Percentiles rank a stretch among this genome's conserved stretches.
Conservation (phyloP, 2,113 vertebrate genomes). For the Aldabrachelys gigantea region DNA sequence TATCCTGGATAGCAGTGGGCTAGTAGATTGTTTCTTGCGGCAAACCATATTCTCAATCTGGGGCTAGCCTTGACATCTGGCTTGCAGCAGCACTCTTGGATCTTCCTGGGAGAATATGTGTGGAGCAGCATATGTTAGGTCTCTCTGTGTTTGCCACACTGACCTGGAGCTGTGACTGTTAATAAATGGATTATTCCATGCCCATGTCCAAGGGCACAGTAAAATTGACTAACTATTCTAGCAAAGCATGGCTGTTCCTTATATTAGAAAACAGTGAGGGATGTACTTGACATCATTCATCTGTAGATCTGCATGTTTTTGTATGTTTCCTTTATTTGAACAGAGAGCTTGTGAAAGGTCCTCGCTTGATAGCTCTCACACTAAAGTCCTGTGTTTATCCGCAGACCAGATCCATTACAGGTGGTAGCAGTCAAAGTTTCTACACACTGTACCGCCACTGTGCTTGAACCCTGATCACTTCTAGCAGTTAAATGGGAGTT, state of each 20-base stretch:
- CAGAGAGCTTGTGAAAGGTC: not conserved
- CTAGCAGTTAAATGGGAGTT: not conserved
- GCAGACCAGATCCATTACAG: not conserved
- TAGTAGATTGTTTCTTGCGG: not conserved
- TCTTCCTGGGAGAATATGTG: rapidly evolving
- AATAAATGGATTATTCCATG: not conserved
- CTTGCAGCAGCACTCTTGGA: not conserved
- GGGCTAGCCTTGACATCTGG: not conserved
- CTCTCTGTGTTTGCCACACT: not conserved
- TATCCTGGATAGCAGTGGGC: not conserved
- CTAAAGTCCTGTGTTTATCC: not conserved
- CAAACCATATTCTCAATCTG: not conserved
- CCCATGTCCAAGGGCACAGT: not conserved
- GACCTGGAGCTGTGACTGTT: not conserved
- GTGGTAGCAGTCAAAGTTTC: not conserved
- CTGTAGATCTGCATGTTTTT: not conserved
- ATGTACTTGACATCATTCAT: not conserved
- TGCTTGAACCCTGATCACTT: not conserved
- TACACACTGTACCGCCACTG: rapidly evolving
- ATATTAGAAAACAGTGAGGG: not conserved
- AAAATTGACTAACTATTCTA: conserved; percentile 21
- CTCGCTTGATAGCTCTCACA: not conserved
- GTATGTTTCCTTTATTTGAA: not conserved
- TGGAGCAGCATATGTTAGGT: not conserved
- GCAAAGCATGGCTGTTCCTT: not conserved